Conservation (phyloP, 2,797 vertebrate genomes). For the Hephaestus fuliginosus region DNA sequence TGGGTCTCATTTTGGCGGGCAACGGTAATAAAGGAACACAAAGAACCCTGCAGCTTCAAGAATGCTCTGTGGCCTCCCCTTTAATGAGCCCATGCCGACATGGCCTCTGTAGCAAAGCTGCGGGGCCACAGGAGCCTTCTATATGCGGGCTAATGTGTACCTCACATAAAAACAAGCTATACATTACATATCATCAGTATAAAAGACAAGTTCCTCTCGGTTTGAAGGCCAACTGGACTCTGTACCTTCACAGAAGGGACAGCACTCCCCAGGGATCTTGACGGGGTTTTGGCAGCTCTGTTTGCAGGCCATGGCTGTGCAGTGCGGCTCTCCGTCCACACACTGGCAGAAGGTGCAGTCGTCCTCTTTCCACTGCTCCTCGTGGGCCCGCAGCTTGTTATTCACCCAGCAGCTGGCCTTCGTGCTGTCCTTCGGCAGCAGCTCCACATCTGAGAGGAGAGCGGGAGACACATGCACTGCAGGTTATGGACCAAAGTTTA, state of each 20-base stretch:
- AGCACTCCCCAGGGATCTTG: conserved; percentile 89
- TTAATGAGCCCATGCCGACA: conserved; percentile 81
- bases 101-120: conserved; percentile 63
- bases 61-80: conserved; percentile 78
- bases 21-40: conserved; percentile 82
- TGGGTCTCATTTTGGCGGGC: conserved; percentile 82
- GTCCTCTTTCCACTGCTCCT: conserved; percentile 90
- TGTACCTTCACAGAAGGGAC: conserved; percentile 89
- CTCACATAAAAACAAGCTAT: conserved; percentile 4
- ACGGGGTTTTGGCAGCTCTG: conserved; percentile 89
- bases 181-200: background rate
- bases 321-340: conserved; percentile 87
- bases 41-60: conserved; percentile 80
- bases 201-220: background rate
- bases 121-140: conserved; percentile 55
- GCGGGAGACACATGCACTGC: background rate
- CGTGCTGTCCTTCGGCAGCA: conserved; percentile 83
- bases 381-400: conserved; percentile 84
- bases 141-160: conserved; percentile 30
- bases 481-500: background rate
- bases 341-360: conserved; percentile 91
- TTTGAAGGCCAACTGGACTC: background rate
- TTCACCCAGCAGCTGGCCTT: conserved; percentile 88
- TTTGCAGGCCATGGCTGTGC: conserved; percentile 90
- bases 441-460: conserved; percentile 81